Conservation (phyloP, 2,113 vertebrate genomes). For the Tupaia chinensis region DNA sequence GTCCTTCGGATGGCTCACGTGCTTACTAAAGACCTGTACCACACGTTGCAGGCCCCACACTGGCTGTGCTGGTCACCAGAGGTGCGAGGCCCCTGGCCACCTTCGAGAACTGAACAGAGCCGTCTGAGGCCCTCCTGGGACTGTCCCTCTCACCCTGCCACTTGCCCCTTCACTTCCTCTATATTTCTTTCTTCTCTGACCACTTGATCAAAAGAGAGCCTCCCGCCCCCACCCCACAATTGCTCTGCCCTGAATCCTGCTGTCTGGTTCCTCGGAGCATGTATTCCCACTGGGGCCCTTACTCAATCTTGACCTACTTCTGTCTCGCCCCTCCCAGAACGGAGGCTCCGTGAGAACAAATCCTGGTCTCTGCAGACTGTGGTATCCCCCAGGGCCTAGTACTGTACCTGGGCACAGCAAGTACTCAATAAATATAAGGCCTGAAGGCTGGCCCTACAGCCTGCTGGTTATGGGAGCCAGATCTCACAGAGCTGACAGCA, state of each 20-base stretch:
- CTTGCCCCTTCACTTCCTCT: not conserved
- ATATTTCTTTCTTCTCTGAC: not conserved
- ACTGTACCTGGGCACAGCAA: fast-evolving
- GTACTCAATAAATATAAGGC: fast-evolving
- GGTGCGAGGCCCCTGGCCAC: not conserved
- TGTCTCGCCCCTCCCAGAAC: not conserved
- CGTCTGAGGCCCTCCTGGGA: not conserved
- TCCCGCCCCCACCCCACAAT: fast-evolving
- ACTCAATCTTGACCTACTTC: not conserved
- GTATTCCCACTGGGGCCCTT: not conserved
- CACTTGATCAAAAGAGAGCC: not conserved
- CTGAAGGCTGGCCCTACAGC: too few species aligned
- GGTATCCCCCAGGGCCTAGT: not conserved
- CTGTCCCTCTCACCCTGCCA: not conserved
- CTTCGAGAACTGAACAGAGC: not conserved
- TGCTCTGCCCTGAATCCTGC: not conserved
- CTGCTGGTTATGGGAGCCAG: too few species aligned
- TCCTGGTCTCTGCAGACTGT: not conserved
- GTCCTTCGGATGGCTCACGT: not conserved
- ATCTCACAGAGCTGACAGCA: too few species aligned
- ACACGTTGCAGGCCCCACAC: not conserved
- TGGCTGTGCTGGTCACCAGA: not conserved
- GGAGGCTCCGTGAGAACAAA: not conserved
- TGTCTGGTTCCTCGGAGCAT: fast-evolving
- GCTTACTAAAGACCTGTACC: not conserved